phyloP scores from a whole-genome alignment of 2,888 invertebrate genomes.

The Sturmia bella region DNA sequence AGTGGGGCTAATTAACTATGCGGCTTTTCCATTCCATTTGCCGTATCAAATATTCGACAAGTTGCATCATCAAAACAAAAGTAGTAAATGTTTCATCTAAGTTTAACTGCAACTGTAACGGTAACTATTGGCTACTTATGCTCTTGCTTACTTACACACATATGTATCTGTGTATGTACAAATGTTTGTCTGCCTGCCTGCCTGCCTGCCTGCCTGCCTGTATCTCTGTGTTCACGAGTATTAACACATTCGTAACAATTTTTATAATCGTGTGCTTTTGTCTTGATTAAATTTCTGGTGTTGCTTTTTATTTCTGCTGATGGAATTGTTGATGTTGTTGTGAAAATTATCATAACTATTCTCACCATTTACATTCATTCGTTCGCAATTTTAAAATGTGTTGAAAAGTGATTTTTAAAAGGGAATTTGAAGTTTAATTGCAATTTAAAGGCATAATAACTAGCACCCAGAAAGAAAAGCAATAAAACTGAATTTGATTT shows the following conservation, averaged over 20 bases:
- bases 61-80: conserved; percentile 67
- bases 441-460: conserved; percentile 41
- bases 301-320: conserved; percentile 9
- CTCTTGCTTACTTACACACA: not conserved
- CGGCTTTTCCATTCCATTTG: conserved; percentile 72
- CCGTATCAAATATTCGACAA: conserved; percentile 71
- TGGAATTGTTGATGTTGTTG: conserved; percentile 25
- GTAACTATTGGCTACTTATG: conserved; percentile 39
- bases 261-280: conserved; percentile 47
- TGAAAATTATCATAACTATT: conserved; percentile 59
- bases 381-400: conserved; percentile 31
- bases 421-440: conserved; percentile 55
- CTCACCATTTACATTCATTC: conserved; percentile 52
- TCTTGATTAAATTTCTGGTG: conserved; percentile 52
- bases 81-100: conserved; percentile 59
- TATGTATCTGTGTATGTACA: conserved; percentile 23
- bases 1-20: conserved; percentile 66
- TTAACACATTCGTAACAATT: conserved; percentile 48
- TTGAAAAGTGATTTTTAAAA: conserved; percentile 49
- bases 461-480: too few relatives aligned
- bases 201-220: too few relatives aligned
- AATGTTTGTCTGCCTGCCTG: too few relatives aligned
- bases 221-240: not conserved
- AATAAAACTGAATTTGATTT: too few relatives aligned
- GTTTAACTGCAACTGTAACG: conserved; percentile 55